phyloP scores from a whole-genome alignment of 2,888 invertebrate genomes.

The Erebia ligea region DNA sequence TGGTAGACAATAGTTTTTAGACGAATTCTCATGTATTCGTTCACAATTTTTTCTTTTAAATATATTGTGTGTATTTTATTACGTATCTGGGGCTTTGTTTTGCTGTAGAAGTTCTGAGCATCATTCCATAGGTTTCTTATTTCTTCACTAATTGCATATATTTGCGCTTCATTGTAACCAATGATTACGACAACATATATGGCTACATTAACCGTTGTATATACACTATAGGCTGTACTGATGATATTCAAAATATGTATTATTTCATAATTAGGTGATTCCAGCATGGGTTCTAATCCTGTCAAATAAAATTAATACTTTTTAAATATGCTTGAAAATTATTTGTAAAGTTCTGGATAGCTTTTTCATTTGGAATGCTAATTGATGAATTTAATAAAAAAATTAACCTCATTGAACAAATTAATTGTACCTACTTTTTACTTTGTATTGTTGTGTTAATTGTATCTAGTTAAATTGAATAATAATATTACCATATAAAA shows the following conservation, averaged over 20 bases:
- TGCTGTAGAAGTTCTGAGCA: constrained; percentile 42
- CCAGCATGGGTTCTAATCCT: constrained; percentile 62
- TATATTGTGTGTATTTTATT: constrained; percentile 13
- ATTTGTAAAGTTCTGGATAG: no score
- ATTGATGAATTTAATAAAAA: no score
- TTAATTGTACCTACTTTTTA: no score
- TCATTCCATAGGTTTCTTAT: constrained; percentile 54
- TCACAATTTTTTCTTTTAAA: constrained; percentile 42
- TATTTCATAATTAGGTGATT: constrained; percentile 61
- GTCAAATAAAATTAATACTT: background rate
- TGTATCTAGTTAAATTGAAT: no score
- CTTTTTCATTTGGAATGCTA: no score
- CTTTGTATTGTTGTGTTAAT: no score
- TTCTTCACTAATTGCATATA: constrained; percentile 57
- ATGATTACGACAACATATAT: constrained; percentile 52
- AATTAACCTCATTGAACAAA: no score
- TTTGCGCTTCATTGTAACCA: constrained; percentile 60
- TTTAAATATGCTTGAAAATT: no score
- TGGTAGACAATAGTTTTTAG: constrained; percentile 49
- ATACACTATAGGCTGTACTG: constrained; percentile 47
- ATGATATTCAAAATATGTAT: constrained; percentile 18
- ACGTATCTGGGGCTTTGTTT: constrained; percentile 14
- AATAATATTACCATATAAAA: constrained; percentile 49
- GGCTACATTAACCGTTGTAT: constrained; percentile 51
- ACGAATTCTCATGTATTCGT: constrained; percentile 48